Base-by-base conservation (phyloP, 2,888 invertebrate species). In the Tetropium fuscum region DNA sequence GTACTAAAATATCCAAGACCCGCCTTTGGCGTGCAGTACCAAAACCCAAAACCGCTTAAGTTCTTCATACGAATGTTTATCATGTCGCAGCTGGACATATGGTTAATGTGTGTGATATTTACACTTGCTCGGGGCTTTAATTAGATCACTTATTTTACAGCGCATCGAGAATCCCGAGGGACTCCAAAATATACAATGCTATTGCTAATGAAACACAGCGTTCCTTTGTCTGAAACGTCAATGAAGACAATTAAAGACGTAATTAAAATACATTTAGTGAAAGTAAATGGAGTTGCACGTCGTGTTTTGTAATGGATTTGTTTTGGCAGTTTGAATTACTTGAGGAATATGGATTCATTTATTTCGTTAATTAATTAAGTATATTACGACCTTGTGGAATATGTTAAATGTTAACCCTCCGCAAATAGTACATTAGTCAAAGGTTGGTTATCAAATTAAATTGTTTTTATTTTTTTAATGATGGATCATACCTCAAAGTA, bases 41-140 rank as follows among this genome's bases (percentile, higher is more conserved):
- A 25, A 51, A 51, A 51, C 38, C 18, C 40, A 20, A 51, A 51
- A 51, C 40, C 15, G 11, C 27, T 38, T 16, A 16, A 18, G 27
- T 40, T 22, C 40, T 40, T 51, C 51, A 51, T 51, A 51, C 25
- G 57, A 56, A 56, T 64, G 58, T 64, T 63, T 68, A 65, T 69
- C 55, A 62, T 66, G 65, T 66, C 59, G 60, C 64, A 54, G 62
- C 60, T 47, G 60, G 63, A 68, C 71, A 71, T 71, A 66, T 71
- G 71, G 71, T 69, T 71, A 71, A 71, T 71, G 71, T 69, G 64
- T 62, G 59, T 61, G 63, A 71, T 71, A 61, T 64, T 68, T 57
- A 66, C 63, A 64, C 53, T 64, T 53, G 58, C 53, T 53, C 58
- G 49, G n/a, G 38, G 56, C 53, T 61, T 49, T 55, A 63, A 58